Base-by-base conservation (phyloP, 2,113 vertebrate species). In the Stictonetta naevosa region DNA sequence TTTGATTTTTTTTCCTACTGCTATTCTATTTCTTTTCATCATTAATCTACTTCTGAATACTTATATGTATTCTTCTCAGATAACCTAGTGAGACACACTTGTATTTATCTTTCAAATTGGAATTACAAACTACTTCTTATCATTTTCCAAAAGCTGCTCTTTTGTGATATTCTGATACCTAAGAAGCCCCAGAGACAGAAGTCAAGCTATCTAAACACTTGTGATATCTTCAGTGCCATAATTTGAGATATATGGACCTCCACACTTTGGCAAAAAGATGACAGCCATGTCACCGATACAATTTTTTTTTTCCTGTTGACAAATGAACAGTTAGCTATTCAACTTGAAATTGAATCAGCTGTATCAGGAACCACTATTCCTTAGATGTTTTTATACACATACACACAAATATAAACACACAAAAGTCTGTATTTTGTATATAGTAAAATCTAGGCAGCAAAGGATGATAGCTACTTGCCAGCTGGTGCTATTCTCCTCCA, bases 341-440 rank as follows among this genome's bases (percentile, higher is more conserved):
- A 67, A 90, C 59, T 69, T 33, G 9, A 88, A 74, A 80, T 55
- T 50, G 40, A 69, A 74, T 14, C 59, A 90, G 26, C 40, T 85
- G 44, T 34, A 50, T 38, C 46, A 62, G 40, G 64, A 92, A 40
- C 36, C 2, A 50, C 40, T 44, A 0, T 13, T 72, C 69, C 58
- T 3, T 33, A 81, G 60, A 15, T 71, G 34, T 33, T 87, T 86
- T 48, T n/a, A 78, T 28, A 62, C 17, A 59, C 1, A 9, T 7
- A 38, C 8, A 17, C 1, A 14, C 1, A 40, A 2, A 13, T 1
- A 31, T 0, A 7, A 63, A 31, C 18, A n/a, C 40, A 58, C 7
- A 38, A 52, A 55, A 11, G 31, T 44, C 55, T 76, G 0, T 31
- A 5, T 46, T 64, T 22, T 58, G 55, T 40, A 80, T 28, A 7